phyloP scores from a whole-genome alignment of 35 echinoderm and acorn worm genomes.

The Apostichopus parvimensis region DNA sequence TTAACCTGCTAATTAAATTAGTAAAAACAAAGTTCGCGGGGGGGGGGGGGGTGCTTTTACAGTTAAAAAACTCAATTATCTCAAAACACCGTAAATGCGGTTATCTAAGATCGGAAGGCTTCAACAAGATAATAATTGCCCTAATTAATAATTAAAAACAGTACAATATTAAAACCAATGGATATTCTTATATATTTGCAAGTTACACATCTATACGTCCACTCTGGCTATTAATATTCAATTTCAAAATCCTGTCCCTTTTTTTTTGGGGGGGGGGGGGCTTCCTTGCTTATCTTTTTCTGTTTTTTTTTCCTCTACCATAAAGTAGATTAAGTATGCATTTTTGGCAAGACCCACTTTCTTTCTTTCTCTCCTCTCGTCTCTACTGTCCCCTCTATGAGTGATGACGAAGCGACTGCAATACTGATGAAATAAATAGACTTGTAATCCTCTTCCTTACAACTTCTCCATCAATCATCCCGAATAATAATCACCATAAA shows the following conservation, averaged over 20 bases:
- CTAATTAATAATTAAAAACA: too few species aligned
- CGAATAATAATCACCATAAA: constrained; percentile 47
- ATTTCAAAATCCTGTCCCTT: neutral
- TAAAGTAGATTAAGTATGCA: constrained; percentile 6
- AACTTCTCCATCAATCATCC: constrained; percentile 27
- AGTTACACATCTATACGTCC: neutral
- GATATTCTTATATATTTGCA: too few species aligned
- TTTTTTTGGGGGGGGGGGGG: too few species aligned
- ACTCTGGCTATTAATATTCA: constrained; percentile 3
- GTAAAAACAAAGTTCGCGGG: too few species aligned
- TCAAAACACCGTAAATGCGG: too few species aligned
- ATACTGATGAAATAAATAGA: constrained; percentile 35
- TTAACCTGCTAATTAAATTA: too few species aligned
- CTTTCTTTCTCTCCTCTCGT: neutral
- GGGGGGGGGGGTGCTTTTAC: too few species aligned
- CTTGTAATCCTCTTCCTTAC: constrained; percentile 24
- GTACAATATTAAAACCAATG: too few species aligned
- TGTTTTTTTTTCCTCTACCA: neutral
- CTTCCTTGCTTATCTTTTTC: too few species aligned
- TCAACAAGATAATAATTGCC: too few species aligned
- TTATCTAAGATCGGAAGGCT: too few species aligned
- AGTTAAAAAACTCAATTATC: too few species aligned
- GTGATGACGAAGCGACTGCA: neutral
- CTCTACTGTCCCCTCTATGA: neutral
- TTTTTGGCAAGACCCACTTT: neutral